Percentiles rank a stretch among this genome's conserved stretches.
These are phyloP conservation scores for Euwallacea similis DNA, from an alignment of 1,140 invertebrate genomes.

Conservation along the genomic window DNA sequence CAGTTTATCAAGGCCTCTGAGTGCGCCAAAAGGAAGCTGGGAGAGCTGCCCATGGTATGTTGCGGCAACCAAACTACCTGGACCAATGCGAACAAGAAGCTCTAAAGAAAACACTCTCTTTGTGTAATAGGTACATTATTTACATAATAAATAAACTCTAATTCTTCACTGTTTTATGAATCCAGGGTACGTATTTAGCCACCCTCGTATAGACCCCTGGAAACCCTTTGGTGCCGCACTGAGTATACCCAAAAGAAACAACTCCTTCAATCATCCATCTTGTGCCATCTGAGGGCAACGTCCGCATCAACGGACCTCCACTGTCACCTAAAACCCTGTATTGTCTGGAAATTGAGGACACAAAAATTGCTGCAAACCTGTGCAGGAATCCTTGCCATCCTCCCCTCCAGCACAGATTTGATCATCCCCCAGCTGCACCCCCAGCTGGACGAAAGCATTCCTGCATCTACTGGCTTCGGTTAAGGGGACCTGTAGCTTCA, in stretches of 20 bases:
- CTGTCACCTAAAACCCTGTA: constrained; percentile 56
- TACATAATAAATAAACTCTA: no score
- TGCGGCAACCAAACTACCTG: constrained; percentile 2
- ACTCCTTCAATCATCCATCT: constrained; percentile 58
- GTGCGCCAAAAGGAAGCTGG: constrained; percentile 2
- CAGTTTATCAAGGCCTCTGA: constrained; percentile 11
- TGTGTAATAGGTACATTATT: no score
- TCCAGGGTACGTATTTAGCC: constrained; percentile 59
- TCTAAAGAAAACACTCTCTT: no score
- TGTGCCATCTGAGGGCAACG: constrained; percentile 41
- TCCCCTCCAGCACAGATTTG: constrained; percentile 68
- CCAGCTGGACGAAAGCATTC: constrained; percentile 53
- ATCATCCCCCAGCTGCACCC: constrained; percentile 49
- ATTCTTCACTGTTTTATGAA: constrained; percentile 51
- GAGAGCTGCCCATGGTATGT: constrained; percentile 7
- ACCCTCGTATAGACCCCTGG: constrained; percentile 65
- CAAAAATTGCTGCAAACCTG: constrained; percentile 46
- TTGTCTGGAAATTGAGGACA: background rate
- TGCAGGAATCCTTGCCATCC: constrained; percentile 66
- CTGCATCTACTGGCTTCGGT: constrained; percentile 53
- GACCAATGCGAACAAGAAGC: background rate
- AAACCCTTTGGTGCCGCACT: constrained; percentile 59
- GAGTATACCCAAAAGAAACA: constrained; percentile 61
- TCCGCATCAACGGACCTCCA: constrained; percentile 60
- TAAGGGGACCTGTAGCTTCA: constrained; percentile 55